These are phyloP conservation scores for Psittacula derbiana DNA, from an alignment of 2,797 vertebrate genomes.

Conservation along the genomic window DNA sequence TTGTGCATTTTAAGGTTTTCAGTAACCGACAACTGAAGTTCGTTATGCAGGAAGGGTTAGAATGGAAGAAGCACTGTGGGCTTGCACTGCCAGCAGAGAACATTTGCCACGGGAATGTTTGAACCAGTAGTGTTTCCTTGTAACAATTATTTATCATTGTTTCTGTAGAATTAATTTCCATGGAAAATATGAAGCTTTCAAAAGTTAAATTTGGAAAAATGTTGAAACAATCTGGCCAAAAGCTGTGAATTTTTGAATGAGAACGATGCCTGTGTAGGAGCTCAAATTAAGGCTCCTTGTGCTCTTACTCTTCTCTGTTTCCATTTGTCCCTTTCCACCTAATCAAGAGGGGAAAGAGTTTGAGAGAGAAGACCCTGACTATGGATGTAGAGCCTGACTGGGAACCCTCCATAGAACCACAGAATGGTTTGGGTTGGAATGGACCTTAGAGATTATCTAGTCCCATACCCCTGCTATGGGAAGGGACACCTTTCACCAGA, in stretches of 20 bases:
- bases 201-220: neutral
- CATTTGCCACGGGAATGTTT: neutral
- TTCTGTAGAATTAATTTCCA: neutral
- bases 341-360: rapidly evolving
- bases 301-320: neutral
- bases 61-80: neutral
- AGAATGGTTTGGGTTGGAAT: neutral
- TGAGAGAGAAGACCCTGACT: neutral
- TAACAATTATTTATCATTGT: neutral
- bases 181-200: neutral
- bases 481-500: neutral
- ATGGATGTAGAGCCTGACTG: too few species aligned
- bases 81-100: neutral
- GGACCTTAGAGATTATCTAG: neutral
- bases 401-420: neutral
- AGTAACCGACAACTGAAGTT: neutral
- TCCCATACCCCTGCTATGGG: neutral
- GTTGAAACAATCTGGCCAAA: neutral
- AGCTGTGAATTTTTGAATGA: neutral
- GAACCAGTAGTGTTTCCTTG: neutral
- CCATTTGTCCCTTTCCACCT: too few species aligned
- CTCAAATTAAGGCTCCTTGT: neutral
- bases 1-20: neutral
- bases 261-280: neutral
- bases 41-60: neutral